Evolutionary conservation across 2,888 invertebrate genomes (phyloP).

Genomic region (Meganola albula): DNA sequence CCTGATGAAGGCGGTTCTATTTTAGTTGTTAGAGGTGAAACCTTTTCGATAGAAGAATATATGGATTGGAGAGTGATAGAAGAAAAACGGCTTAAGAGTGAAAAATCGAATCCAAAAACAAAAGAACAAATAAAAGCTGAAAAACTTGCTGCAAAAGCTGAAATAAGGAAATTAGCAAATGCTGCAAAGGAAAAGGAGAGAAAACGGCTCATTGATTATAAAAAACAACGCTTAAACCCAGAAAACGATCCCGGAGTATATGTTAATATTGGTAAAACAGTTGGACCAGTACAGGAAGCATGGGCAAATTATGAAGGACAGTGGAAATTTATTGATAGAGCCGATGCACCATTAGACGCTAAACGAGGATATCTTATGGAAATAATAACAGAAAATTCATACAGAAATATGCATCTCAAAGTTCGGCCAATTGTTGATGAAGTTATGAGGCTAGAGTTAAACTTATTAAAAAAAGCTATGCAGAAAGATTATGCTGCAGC

Average conservation of each 20-base stretch:
- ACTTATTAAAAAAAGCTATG: conserved; percentile 71
- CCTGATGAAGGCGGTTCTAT: conserved; percentile 84
- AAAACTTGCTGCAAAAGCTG: conserved; percentile 55
- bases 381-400: conserved; percentile 81
- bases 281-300: conserved; percentile 35
- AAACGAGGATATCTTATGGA: conserved; percentile 80
- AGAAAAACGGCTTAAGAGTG: conserved; percentile 54
- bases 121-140: conserved; percentile 70
- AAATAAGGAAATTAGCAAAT: conserved; percentile 49
- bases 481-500: conserved; percentile 51
- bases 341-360: conserved; percentile 74
- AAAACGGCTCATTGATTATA: conserved; percentile 62
- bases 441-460: conserved; percentile 78
- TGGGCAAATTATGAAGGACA: conserved; percentile 53
- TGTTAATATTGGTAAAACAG: conserved; percentile 38
- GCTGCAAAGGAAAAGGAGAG: conserved; percentile 51
- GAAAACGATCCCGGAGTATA: conserved; percentile 64
- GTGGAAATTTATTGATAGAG: conserved; percentile 56
- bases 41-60: conserved; percentile 79
- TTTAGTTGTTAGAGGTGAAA: conserved; percentile 77
- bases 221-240: conserved; percentile 64
- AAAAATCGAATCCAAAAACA: conserved; percentile 47
- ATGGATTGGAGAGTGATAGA: conserved; percentile 54
- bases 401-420: conserved; percentile 80
- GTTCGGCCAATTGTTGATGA: conserved; percentile 84